These are phyloP conservation scores for Bombus sibiricus DNA, from an alignment of 1,140 invertebrate species.

Conservation along the genomic window DNA sequence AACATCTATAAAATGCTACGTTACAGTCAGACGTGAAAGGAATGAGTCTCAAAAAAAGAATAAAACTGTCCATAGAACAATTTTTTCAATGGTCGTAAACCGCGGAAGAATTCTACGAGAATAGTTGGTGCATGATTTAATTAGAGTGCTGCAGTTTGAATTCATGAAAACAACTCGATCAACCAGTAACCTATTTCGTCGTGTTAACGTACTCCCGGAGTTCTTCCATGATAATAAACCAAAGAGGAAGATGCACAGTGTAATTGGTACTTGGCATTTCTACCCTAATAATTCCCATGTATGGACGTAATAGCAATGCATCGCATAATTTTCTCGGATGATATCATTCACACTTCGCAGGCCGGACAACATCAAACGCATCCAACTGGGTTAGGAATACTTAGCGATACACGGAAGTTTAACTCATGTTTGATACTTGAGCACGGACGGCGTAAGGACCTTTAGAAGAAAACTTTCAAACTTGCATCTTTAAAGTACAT, in stretches of 20 bases:
- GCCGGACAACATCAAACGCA: conserved; percentile 49
- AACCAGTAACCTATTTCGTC: background rate
- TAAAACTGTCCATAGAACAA: no score
- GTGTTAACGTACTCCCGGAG: background rate
- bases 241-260: background rate
- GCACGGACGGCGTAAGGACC: background rate
- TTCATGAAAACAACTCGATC: background rate
- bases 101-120: background rate
- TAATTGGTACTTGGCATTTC: conserved; percentile 22
- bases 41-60: no score
- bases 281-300: conserved; percentile 4
- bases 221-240: background rate
- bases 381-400: conserved; percentile 51
- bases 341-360: conserved; percentile 34
- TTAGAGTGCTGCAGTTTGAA: background rate
- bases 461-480: background rate
- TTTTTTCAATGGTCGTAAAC: no score
- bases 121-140: background rate
- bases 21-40: no score
- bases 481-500: background rate
- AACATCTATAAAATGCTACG: no score
- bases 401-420: conserved; percentile 43
- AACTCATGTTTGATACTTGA: conserved; percentile 16
- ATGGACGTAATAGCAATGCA: background rate
- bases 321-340: conserved; percentile 25